Evolutionary conservation across 2,113 vertebrate species (phyloP), one percentile per base, ranked within the genome.

Genomic region (Cyanoderma ruficeps): DNA sequence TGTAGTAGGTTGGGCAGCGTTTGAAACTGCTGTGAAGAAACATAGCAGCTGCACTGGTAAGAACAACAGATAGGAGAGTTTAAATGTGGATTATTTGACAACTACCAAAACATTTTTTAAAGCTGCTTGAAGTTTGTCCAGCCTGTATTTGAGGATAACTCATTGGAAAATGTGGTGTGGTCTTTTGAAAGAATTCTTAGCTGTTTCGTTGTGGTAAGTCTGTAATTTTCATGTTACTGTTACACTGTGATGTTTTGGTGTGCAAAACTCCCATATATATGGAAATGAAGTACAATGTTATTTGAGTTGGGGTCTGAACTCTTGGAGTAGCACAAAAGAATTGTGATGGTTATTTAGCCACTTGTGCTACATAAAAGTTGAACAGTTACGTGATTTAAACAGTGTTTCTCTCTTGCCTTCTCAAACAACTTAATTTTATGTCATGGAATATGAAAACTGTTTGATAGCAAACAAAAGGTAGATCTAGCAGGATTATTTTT

Each of bases 111-210:
- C 2, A 2, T 0, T 7, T 25, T 57, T 46, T 1, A 35, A 61
- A 13, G 2, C 20, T 21, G 31, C 4, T 33, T 14, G 5, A 35
- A 25, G 18, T 52, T 77, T 59, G 39, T 46, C 35, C 18, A 68
- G 22, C 7, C 5, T 2, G 0, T 67, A 10, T 13, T 46, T 89
- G 18, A 47, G 14, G 39, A 11, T 55, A 67, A 57, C 7, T 63
- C 1, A 0, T 4, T 31, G 5, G 44, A 46, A 23, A 33, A 31
- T 3, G 12, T 9, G 1, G 3, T 24, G 21, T 70, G 56, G 35
- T 57, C 7, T 68, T 55, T 33, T 35, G 33, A 55, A 67, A 19
- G 4, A 25, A 20, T 39, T 94, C 23, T 70, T 81, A 25, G 13
- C 13, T 70, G 7, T 59, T 91, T 81, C 2, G 0, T 76, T 82